Conservation (phyloP, 2,888 invertebrate species). For the Harmothoe impar region DNA sequence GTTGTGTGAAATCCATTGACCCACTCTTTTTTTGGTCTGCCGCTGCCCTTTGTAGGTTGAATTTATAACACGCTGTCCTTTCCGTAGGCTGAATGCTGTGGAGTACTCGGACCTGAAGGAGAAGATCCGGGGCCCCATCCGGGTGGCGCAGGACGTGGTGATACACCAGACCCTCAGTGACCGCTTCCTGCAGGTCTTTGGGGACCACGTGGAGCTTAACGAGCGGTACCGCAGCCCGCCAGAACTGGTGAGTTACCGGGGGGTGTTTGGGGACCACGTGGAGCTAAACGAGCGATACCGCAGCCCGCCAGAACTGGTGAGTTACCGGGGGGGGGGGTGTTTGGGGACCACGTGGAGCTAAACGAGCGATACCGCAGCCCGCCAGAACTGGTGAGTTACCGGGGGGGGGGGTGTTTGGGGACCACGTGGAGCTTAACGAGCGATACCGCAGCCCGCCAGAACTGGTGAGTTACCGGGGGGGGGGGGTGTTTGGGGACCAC, state of each 20-base stretch:
- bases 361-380: slow-evolving; percentile 77
- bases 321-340: too few species aligned
- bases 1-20: too few species aligned
- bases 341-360: slow-evolving; percentile 87
- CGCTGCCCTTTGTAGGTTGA: too few species aligned
- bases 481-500: slow-evolving; percentile 91
- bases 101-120: slow-evolving; percentile 91
- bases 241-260: slow-evolving; percentile 87
- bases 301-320: slow-evolving; percentile 77
- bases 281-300: slow-evolving; percentile 75
- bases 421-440: slow-evolving; percentile 85
- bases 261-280: slow-evolving; percentile 90
- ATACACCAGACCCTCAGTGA: slow-evolving; percentile 92
- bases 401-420: slow-evolving; percentile 90
- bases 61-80: not conserved
- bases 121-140: slow-evolving; percentile 88
- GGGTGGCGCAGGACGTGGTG: slow-evolving; percentile 88
- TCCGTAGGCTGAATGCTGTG: slow-evolving; percentile 87
- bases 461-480: slow-evolving; percentile 90
- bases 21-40: too few species aligned
- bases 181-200: slow-evolving; percentile 92
- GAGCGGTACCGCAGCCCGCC: slow-evolving; percentile 73
- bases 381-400: slow-evolving; percentile 74
- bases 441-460: slow-evolving; percentile 73
- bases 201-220: slow-evolving; percentile 86